Base-by-base conservation (phyloP, 2,113 vertebrate species). In the Scopus umbretta region DNA sequence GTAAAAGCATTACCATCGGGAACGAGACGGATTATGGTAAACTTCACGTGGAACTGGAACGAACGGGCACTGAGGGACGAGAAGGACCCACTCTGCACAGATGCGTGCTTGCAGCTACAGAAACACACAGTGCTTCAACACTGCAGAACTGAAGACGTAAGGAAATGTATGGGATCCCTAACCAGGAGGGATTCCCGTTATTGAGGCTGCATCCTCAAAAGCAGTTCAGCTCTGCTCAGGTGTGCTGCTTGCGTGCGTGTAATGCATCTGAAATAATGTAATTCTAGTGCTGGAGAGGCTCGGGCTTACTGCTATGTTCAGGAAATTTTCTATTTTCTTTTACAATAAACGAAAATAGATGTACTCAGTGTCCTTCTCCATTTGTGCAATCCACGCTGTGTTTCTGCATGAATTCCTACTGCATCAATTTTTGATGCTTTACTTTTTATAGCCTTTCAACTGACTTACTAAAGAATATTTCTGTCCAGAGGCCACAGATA, bases 1-100 rank as follows among this genome's bases (percentile, higher is more conserved):
- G 59, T 38, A 43, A 70, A 59, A 65, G 27, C 70, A 25, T 10
- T 16, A 8, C 19, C n/a, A 0, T 0, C 0, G 7, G 53, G 81
- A 80, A 63, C 0, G 7, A 43, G 85, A 29, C 1, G 4, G 53
- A n/a, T 49, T n/a, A 7, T 1, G 34, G 62, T 2, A 34, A 80
- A 34, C 22, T 58, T 21, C 42, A 11, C 0, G 23, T 53, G 30
- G 80, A 32, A 79, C 26, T 3, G 26, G 61, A 73, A 34, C 7
- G 2, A 45, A 21, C 0, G 5, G n/a, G 55, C 61, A 56, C 13
- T 3, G 1, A 49, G 40, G 59, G 26, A 23, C 0, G 12, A 53
- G 75, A 27, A 76, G 72, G 52, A 47, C 19, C 72, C 59, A 5
- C 43, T 30, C 23, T 13, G 1, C 21, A 20, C 34, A 73, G 53